Evolutionary conservation across 2,797 vertebrate genomes (phyloP).

Genomic region (Luscinia luscinia): DNA sequence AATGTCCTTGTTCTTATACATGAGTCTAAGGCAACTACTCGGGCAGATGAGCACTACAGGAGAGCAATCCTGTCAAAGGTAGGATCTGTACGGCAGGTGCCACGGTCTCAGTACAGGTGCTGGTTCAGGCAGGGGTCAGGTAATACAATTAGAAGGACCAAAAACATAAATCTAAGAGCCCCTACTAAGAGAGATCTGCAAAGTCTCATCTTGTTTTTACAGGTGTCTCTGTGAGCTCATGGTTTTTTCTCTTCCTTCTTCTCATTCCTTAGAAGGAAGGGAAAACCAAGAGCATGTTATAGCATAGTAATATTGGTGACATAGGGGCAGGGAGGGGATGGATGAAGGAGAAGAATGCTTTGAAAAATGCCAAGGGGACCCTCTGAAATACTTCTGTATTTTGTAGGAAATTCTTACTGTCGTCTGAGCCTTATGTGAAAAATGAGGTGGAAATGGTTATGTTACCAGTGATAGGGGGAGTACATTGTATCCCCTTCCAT

Average conservation of each 20-base stretch:
- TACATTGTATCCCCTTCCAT: not conserved
- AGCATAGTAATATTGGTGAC: not conserved
- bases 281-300: not conserved
- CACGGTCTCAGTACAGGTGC: not conserved
- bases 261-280: not conserved
- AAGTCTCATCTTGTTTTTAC: not conserved
- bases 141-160: not conserved
- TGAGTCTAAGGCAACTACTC: conserved; percentile 53
- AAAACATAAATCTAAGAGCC: not conserved
- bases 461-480: not conserved
- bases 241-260: not conserved
- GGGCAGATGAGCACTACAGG: conserved; percentile 78
- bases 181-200: not conserved
- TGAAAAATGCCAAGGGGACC: not conserved
- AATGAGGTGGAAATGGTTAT: not conserved
- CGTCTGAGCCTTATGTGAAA: not conserved
- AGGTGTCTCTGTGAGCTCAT: not conserved
- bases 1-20: conserved; percentile 57
- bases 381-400: not conserved
- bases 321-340: not conserved
- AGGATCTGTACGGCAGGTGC: not conserved
- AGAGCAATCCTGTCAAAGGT: conserved; percentile 83
- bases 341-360: not conserved
- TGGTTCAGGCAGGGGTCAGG: not conserved
- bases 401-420: not conserved